A percentile compares a stretch with the other conserved stretches of the same genome.
phyloP scores from a whole-genome alignment of 2,888 invertebrate genomes.

The Rutpela maculata region DNA sequence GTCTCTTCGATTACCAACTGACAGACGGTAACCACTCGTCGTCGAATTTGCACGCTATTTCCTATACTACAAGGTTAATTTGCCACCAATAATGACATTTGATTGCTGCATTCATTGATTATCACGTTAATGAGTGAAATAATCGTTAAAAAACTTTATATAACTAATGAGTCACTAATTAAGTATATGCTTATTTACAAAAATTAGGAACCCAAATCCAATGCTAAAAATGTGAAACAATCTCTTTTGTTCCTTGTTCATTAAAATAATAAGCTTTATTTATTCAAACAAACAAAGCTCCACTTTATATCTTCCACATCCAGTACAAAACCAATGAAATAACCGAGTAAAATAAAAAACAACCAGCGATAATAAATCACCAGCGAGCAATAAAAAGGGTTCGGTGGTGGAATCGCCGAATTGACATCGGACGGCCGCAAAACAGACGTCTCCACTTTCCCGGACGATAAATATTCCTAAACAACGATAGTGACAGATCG shows the following conservation, averaged over 20 bases:
- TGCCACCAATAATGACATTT: no score
- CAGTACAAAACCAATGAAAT: conserved; percentile 17
- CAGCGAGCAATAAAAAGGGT: conserved; percentile 40
- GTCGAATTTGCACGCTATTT: no score
- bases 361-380: conserved; percentile 31
- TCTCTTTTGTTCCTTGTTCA: neutral
- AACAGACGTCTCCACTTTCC: conserved; percentile 59
- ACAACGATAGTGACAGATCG: conserved; percentile 70
- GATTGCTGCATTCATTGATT: no score
- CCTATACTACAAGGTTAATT: no score
- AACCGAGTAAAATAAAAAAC: conserved; percentile 34
- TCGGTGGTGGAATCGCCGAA: conserved; percentile 42
- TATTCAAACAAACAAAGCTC: conserved; percentile 3
- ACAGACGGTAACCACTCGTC: no score
- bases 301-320: conserved; percentile 1
- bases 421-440: conserved; percentile 52
- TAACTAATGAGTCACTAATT: no score
- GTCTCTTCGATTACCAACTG: no score
- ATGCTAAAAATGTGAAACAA: neutral
- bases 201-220: no score
- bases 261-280: conserved; percentile 2
- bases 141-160: no score
- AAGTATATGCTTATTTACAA: no score
- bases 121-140: no score
- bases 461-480: conserved; percentile 65